Conservation (phyloP, 2,888 invertebrate species). For the Orthonevra nobilis region DNA sequence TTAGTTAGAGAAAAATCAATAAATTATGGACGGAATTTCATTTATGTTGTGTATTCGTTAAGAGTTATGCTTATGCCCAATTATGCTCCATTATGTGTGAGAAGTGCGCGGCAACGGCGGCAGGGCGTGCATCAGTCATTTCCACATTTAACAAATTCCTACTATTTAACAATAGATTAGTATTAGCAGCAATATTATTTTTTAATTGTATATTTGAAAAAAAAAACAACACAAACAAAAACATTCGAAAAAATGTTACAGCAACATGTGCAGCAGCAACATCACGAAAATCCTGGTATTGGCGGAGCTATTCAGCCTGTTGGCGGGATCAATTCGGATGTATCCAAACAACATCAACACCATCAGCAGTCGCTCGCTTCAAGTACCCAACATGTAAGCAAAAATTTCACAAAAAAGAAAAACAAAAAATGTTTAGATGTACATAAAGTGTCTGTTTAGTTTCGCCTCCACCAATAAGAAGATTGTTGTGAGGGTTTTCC, state of each 20-base stretch:
- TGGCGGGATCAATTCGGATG: conserved; percentile 71
- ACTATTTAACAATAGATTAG: conserved; percentile 12
- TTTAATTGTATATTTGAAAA: background rate
- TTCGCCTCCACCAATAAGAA: too few relatives aligned
- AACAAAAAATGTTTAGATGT: conserved; percentile 17
- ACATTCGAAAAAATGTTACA: conserved; percentile 60
- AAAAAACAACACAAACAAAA: conserved; percentile 30
- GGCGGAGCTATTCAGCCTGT: conserved; percentile 72
- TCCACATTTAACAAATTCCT: conserved; percentile 22
- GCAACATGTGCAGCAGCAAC: conserved; percentile 74
- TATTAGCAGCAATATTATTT: conserved; percentile 10
- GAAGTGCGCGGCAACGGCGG: conserved; percentile 70
- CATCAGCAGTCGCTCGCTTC: conserved; percentile 52
- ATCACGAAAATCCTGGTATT: conserved; percentile 65
- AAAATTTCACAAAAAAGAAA: conserved; percentile 24
- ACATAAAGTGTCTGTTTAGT: conserved; percentile 1
- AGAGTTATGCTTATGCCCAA: conserved; percentile 60
- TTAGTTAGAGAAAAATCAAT: conserved; percentile 71
- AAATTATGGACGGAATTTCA: conserved; percentile 70
- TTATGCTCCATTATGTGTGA: conserved; percentile 54
- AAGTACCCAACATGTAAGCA: conserved; percentile 61
- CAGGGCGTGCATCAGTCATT: conserved; percentile 72
- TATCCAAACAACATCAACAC: conserved; percentile 63
- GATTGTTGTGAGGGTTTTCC: conserved; percentile 22
- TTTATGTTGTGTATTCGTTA: conserved; percentile 68